Conservation (phyloP, 2,888 invertebrate species). For the Suillia variegata region DNA sequence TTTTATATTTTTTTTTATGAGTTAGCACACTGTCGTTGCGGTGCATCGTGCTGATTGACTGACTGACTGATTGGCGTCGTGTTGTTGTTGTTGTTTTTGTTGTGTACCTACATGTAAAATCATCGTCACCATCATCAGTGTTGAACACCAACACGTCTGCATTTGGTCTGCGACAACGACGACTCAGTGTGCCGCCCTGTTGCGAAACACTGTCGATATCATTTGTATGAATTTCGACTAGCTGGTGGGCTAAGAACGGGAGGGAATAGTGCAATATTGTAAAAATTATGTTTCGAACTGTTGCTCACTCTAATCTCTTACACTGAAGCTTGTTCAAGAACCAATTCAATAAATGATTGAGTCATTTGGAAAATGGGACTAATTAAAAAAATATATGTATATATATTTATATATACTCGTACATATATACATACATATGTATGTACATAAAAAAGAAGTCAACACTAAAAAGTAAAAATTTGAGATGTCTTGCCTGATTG, state of each 20-base stretch:
- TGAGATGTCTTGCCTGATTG: too few species aligned
- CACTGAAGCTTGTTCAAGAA: too few species aligned
- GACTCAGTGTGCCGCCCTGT: constrained; percentile 35
- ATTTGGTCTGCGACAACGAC: constrained; percentile 35
- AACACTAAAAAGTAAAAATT: too few species aligned
- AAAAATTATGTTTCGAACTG: not conserved
- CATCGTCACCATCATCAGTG: constrained; percentile 31
- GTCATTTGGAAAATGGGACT: not conserved
- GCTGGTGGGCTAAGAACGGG: constrained; percentile 52
- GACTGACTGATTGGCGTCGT: too few species aligned
- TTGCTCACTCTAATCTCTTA: too few species aligned
- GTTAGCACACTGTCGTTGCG: too few species aligned
- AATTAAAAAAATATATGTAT: not conserved
- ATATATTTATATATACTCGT: too few species aligned
- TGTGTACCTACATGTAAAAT: constrained; percentile 34
- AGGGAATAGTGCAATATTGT: not conserved
- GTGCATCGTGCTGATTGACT: too few species aligned
- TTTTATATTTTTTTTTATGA: constrained; percentile 5
- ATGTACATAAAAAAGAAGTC: too few species aligned
- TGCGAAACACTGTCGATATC: constrained; percentile 43
- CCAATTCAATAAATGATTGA: too few species aligned
- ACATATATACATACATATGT: too few species aligned
- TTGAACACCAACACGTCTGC: constrained; percentile 25
- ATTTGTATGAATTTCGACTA: constrained; percentile 55
- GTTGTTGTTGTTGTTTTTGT: too few species aligned